Base-by-base conservation (phyloP, 2,888 invertebrate species). In the Pardosa pseudoannulata region DNA sequence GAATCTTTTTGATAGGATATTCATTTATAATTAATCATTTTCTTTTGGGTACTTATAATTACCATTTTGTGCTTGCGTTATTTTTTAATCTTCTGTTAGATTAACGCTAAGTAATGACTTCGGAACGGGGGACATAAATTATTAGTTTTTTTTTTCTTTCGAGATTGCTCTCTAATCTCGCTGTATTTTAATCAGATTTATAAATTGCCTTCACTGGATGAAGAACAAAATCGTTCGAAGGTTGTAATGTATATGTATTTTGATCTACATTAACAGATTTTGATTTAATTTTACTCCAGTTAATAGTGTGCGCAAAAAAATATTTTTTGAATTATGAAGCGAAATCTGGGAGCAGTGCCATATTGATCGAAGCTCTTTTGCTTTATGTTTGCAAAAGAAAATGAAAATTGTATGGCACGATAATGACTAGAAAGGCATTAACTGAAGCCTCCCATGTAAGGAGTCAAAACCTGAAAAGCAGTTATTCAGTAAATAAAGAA, bases 31-130 rank as follows among this genome's bases (percentile, higher is more conserved):
- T 56, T 56, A 56, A 56, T 56, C 11, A 56, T 56, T 23, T 56
- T 56, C 23, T 56, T 56, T 11, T 56, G 1, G 56, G 23, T 23
- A 56, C 56, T 56, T 3, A 23, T 56, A 56, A 56, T 56, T 56
- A 56, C 19, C 56, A 56, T 56, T 56, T 23, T 56, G 11, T 1
- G 23, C 41, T 16, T 9, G 13, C 41, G 6, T 23, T 23, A 19
- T 19, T 56, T 56, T 56, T 56, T 56, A 56, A 56, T 56, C 56
- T 56, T 19, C 56, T 16, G 23, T 56, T 56, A 56, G 56, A 56
- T 56, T 56, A 56, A 23, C 1, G 23, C 16, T 56, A 23, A 56
- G 23, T 56, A 56, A 56, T 56, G 56, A 56, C 23, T 56, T 56
- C 1, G 23, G 23, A 11, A 19, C 3, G 23, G 23, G 1, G 23